Conservation (phyloP, 2,888 invertebrate genomes). For the Neria commutata region DNA sequence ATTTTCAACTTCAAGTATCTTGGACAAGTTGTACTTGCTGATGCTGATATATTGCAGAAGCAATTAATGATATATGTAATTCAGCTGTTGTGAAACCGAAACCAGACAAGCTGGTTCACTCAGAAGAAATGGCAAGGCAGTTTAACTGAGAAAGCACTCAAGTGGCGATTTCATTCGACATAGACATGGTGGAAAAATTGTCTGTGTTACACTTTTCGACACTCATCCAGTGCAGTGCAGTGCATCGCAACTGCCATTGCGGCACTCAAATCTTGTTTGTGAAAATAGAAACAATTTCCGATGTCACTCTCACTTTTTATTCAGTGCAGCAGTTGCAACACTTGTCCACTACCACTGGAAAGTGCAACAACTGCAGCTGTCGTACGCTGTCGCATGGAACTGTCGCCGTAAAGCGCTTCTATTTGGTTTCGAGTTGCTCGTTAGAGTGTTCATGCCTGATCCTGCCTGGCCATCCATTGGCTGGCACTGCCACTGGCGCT, state of each 20-base stretch:
- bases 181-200: slow-evolving; percentile 48
- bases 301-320: slow-evolving; percentile 60
- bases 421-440: slow-evolving; percentile 7
- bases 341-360: slow-evolving; percentile 39
- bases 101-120: slow-evolving; percentile 25
- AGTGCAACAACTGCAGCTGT: slow-evolving; percentile 29
- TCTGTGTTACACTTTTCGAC: slow-evolving; percentile 58
- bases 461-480: slow-evolving; percentile 8
- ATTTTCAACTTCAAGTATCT: too few species aligned
- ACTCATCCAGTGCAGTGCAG: slow-evolving; percentile 52
- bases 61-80: not conserved
- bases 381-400: slow-evolving; percentile 17
- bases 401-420: not conserved
- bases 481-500: slow-evolving; percentile 30
- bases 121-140: slow-evolving; percentile 22
- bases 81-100: slow-evolving; percentile 6
- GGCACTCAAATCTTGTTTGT: slow-evolving; percentile 28
- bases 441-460: slow-evolving; percentile 18
- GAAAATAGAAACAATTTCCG: slow-evolving; percentile 60
- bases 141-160: slow-evolving; percentile 40
- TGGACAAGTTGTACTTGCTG: too few species aligned
- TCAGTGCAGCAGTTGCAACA: slow-evolving; percentile 41
- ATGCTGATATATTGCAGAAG: too few species aligned
- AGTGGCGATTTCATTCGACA: slow-evolving; percentile 11
- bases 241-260: slow-evolving; percentile 35